Conservation (phyloP, 2,888 invertebrate species). For the Phalangium opilio region DNA sequence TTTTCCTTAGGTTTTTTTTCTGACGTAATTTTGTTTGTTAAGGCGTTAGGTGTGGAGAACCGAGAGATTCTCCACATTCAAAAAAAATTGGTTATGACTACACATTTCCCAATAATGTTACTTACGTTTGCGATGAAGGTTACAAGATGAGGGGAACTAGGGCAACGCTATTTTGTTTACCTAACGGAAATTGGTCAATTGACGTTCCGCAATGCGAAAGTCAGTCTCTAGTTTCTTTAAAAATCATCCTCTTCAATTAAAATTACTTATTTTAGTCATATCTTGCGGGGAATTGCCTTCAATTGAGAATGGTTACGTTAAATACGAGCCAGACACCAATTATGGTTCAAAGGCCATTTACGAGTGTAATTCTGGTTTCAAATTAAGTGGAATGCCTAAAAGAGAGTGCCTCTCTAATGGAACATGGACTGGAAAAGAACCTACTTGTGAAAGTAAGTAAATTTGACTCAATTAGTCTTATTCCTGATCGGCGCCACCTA, state of each 20-base stretch:
- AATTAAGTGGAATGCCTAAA: conserved; percentile 6
- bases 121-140: conserved; percentile 12
- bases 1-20: neutral
- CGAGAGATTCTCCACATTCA: conserved; percentile 10
- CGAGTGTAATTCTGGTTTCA: conserved; percentile 9
- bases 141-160: conserved; percentile 4
- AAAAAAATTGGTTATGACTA: conserved; percentile 6
- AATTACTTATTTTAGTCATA: neutral
- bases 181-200: conserved; percentile 9
- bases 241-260: too few relatives aligned
- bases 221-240: too few relatives aligned
- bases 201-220: neutral
- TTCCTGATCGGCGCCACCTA: too few relatives aligned
- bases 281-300: conserved; percentile 5
- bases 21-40: neutral
- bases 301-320: conserved; percentile 2
- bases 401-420: conserved; percentile 11
- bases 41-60: conserved; percentile 11
- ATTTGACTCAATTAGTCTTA: too few relatives aligned
- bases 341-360: conserved; percentile 7
- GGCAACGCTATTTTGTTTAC: conserved; percentile 5
- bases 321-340: conserved; percentile 3
- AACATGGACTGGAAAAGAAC: conserved; percentile 11
- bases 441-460: conserved; percentile 10
- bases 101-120: conserved; percentile 13